Base-by-base conservation (phyloP, 2,888 invertebrate species). In the Hemicrepidius hirtus region DNA sequence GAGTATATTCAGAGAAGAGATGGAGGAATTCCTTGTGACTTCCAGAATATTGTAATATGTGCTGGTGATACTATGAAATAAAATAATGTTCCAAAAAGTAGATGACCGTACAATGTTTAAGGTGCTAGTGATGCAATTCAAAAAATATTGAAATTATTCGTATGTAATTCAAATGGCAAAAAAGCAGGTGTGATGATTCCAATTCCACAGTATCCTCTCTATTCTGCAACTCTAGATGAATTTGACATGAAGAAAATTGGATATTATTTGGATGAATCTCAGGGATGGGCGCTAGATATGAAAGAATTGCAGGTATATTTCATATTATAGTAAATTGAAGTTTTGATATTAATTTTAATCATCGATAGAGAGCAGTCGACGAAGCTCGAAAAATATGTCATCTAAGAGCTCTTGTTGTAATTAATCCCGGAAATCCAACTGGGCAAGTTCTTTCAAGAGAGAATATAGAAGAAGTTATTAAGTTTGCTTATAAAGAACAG, bases 1-100 rank as follows among this genome's bases (percentile, higher is more conserved):
- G 88, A 92, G 73, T 99, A 95, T 87, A 98, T 99, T 82, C 87
- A 91, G 84, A 86, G 91, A 20, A 93, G 99, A 71, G 98, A 98
- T 87, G 93, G 93, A 0, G 93, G 93, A 68, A 85, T 92, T 64
- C 91, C 94, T 0, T 85, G 91, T 53, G 89, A 93, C 85, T 94
- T 93, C 88, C 89, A 92, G 79, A 92, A 98, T 86, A 88, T 99
- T 70, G 92, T 95, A 80, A 89, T 99, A 32, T 92, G 94, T 32
- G 94, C 93, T 46, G 99, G 94, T 78, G 6, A 24, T 24, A 24
- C 24, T 24, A 24, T 24, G 5, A 3, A 24, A 24, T 24, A 24
- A 24, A 24, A 3, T 24, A 24, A 3, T 24, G 2, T 24, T 5
- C 5, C 24, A 24, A 24, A 2, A 24, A 24, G 5, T 5, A 24